phyloP scores from a whole-genome alignment of 2,797 vertebrate genomes.

The Glossophaga mutica region DNA sequence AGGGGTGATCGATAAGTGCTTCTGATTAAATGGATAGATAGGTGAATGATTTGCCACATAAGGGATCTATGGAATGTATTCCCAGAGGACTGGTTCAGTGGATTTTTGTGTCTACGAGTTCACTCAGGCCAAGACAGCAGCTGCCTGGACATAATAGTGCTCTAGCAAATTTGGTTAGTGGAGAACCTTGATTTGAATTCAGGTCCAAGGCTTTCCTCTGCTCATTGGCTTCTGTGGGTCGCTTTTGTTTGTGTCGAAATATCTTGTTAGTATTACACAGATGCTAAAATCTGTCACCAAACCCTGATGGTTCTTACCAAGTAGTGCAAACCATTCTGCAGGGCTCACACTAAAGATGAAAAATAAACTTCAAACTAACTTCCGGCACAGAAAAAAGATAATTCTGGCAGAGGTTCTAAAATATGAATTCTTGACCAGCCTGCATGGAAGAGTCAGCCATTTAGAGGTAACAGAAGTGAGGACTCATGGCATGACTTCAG shows the following conservation, averaged over 20 bases:
- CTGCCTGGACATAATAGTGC: not conserved
- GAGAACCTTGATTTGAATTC: not conserved
- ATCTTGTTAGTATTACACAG: not conserved
- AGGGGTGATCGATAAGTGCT: not conserved
- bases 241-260: not conserved
- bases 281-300: not conserved
- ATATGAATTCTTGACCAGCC: not conserved
- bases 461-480: constrained; percentile 38
- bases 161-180: not conserved
- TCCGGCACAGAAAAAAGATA: not conserved
- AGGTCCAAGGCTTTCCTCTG: not conserved
- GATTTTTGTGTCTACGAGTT: not conserved
- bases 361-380: not conserved
- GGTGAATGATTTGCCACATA: not conserved
- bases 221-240: not conserved
- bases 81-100: not conserved
- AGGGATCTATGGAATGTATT: not conserved
- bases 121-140: not conserved
- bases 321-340: not conserved
- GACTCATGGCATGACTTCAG: constrained; percentile 46
- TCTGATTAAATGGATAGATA: not conserved
- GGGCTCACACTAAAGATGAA: not conserved
- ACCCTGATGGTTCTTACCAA: not conserved
- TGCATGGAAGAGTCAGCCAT: constrained; percentile 7
- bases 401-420: not conserved